Conservation (phyloP, 2,797 vertebrate genomes). For the Argyrosomus regius region DNA sequence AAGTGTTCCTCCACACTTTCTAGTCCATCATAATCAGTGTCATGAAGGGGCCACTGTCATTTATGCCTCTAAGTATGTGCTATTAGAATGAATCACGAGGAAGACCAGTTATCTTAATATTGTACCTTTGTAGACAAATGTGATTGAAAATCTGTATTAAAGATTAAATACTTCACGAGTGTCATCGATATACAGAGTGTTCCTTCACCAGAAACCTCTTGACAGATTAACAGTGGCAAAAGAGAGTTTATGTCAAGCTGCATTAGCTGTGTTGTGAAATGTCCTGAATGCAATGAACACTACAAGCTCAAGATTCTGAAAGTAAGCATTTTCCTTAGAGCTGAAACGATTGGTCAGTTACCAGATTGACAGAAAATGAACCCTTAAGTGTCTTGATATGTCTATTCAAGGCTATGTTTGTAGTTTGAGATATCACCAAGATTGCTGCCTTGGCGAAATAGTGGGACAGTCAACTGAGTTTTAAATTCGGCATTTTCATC, state of each 20-base stretch:
- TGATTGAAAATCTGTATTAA: background rate
- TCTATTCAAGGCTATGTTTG: too few relatives aligned
- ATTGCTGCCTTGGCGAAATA: too few relatives aligned
- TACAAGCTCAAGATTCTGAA: background rate
- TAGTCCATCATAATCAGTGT: constrained; percentile 4
- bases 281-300: background rate
- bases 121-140: background rate
- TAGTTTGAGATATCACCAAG: too few relatives aligned
- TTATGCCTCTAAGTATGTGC: background rate
- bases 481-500: too few relatives aligned
- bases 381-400: too few relatives aligned
- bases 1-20: background rate
- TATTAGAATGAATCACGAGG: background rate
- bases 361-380: too few relatives aligned
- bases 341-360: too few relatives aligned
- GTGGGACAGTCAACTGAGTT: too few relatives aligned
- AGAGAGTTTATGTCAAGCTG: background rate
- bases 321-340: too few relatives aligned
- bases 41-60: background rate
- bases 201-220: background rate
- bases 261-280: background rate
- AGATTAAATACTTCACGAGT: background rate
- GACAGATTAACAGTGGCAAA: background rate
- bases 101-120: background rate
- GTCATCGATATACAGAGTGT: background rate